Conservation (phyloP, 1,140 invertebrate genomes). For the Apis florea region DNA sequence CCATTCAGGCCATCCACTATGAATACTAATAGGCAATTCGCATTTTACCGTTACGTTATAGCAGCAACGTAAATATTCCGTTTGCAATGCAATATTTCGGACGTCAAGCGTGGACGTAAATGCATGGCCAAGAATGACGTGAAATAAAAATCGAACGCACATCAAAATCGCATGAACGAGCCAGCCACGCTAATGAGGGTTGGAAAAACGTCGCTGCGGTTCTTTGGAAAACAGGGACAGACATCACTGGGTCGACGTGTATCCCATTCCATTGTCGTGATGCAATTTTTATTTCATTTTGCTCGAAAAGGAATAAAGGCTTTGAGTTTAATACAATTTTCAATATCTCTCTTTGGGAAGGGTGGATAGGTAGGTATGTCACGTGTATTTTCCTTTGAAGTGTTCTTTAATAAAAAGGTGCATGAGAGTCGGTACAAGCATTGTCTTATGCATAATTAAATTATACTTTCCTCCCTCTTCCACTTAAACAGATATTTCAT, state of each 20-base stretch:
- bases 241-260: no score
- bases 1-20: background rate
- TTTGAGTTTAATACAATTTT: background rate
- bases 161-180: slow-evolving; percentile 38
- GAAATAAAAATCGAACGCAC: slow-evolving; percentile 50
- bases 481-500: no score
- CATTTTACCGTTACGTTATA: background rate
- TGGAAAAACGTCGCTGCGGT: slow-evolving; percentile 21
- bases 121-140: slow-evolving; percentile 43
- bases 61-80: slow-evolving; percentile 18
- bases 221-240: background rate
- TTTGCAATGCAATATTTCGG: slow-evolving; percentile 45
- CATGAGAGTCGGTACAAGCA: no score
- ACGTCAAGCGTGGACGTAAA: slow-evolving; percentile 47
- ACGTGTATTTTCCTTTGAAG: background rate
- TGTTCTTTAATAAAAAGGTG: background rate
- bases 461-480: no score
- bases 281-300: background rate
- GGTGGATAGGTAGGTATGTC: background rate
- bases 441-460: no score
- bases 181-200: slow-evolving; percentile 38
- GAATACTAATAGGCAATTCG: slow-evolving; percentile 23
- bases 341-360: background rate
- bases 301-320: background rate
- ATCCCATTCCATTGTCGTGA: no score